Base-by-base conservation (phyloP, 2,888 invertebrate genomes). In the Mamestra brassicae region DNA sequence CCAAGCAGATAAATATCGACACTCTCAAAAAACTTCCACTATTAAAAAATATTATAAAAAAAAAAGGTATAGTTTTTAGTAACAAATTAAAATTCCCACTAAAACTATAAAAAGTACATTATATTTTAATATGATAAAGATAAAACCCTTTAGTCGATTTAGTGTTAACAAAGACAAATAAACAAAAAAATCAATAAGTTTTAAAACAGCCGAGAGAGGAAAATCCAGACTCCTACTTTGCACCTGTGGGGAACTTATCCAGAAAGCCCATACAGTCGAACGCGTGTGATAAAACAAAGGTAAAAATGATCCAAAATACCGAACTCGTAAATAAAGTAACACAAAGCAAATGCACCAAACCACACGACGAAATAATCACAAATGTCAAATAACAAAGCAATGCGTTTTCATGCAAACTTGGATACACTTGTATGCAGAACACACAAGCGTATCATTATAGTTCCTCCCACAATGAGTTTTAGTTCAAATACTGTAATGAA, bases 401-500 rank as follows among this genome's bases (percentile, higher is more conserved):
- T 67, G 54, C 47, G 6, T 76, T 76, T 81, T 47, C 66, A 66
- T 76, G 57, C 68, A 62, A 76, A 55, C 67, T 34, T 76, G 52
- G 11, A 15, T 55, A 6, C n/a, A 64, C 26, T 50, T 36, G 61
- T 66, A 15, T 67, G 76, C 67, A 52, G 42, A 81, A 65, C 50
- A 55, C 65, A 74, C 26, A 26, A 26, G 47, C 36, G 66, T 57
- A 62, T 57, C n/a, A 67, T 76, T 81, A 42, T 15, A 8, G 45
- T 52, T 7, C 57, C 34, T 62, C 57, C 76, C 50, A 61, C 76
- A 65, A 55, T 80, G 50, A 36, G 15, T 45, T 55, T 60, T 55
- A 61, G 50, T 61, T 45, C 42, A 67, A 81, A 67, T 47, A 47
- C 76, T 67, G 52, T 78, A 76, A 78, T 78, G n/a, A 58, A 81